Evolutionary conservation across 2,797 vertebrate genomes (phyloP), one percentile per base, ranked within the genome.

Genomic region (Ptychadena robeensis): DNA sequence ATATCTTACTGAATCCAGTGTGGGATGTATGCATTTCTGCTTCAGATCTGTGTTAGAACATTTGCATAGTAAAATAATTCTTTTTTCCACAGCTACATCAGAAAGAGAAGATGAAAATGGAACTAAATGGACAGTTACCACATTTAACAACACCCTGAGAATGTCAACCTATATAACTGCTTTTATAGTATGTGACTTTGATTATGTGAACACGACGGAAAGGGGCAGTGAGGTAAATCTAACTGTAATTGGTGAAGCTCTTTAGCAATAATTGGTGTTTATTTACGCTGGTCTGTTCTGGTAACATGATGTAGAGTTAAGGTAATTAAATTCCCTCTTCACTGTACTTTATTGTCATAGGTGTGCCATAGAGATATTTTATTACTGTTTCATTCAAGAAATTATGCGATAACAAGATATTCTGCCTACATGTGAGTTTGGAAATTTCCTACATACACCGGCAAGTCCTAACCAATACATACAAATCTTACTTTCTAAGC

Each of bases 141-240:
- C 89, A 48, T 95, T 94, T 89, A 83, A 90, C 44, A 93, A 88
- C 61, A 93, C 93, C 0, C 87, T 91, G 74, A 90, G 32, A 87
- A 95, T 94, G 94, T 88, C 94, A 22, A 94, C 94, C 30, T 95
- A 95, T 31, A 83, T 93, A 71, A 91, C 88, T 9, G 91, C 93
- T 64, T 90, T 94, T 84, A 89, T 87, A 27, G 0, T 95, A 35
- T 93, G 92, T 84, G 91, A 94, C 80, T 94, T 88, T 22, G 89
- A 88, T 86, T 87, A 92, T 1, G 65, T 94, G 85, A 91, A 34
- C 85, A 91, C 76, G 87, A 94, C 86, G 0, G 91, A 93, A 83
- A 83, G 88, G 48, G 92, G 91, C 80, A 92, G 92, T 0, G 84
- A 94, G 93, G 94, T 95, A 88, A 91, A 75, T 88, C 2, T 5